A percentile compares a stretch with the other conserved stretches of the same genome.
These are phyloP conservation scores for Pteropus alecto DNA, from an alignment of 2,113 vertebrate species.

Conservation along the genomic window DNA sequence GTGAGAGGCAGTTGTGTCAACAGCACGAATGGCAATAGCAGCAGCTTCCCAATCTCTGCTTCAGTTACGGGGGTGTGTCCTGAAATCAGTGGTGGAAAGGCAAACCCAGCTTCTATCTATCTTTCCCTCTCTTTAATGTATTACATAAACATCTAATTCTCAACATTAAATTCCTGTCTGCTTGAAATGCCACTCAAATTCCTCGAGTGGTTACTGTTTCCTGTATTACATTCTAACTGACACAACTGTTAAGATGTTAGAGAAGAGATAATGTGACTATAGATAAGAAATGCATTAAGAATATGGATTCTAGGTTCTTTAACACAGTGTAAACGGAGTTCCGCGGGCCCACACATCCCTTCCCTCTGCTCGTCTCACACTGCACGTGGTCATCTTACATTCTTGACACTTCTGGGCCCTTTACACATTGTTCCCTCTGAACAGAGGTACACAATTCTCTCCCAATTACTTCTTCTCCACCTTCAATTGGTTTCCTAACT, in stretches of 20 bases:
- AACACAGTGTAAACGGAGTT: background rate
- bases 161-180: background rate
- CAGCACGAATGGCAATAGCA: rapidly evolving
- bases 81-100: background rate
- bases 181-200: background rate
- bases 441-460: background rate
- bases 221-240: background rate
- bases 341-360: background rate
- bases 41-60: background rate
- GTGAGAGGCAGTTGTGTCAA: background rate
- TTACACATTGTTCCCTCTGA: background rate
- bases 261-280: background rate
- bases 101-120: background rate
- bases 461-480: background rate
- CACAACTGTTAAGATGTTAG: background rate
- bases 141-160: background rate
- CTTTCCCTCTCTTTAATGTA: background rate
- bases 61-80: background rate
- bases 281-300: background rate
- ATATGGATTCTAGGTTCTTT: background rate
- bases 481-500: background rate
- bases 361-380: no score
- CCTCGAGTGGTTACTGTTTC: background rate
- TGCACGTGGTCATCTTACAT: background rate
- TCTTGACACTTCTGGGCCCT: background rate